Evolutionary conservation across 2,888 invertebrate genomes (phyloP).

Genomic region (Linyphia triangularis): DNA sequence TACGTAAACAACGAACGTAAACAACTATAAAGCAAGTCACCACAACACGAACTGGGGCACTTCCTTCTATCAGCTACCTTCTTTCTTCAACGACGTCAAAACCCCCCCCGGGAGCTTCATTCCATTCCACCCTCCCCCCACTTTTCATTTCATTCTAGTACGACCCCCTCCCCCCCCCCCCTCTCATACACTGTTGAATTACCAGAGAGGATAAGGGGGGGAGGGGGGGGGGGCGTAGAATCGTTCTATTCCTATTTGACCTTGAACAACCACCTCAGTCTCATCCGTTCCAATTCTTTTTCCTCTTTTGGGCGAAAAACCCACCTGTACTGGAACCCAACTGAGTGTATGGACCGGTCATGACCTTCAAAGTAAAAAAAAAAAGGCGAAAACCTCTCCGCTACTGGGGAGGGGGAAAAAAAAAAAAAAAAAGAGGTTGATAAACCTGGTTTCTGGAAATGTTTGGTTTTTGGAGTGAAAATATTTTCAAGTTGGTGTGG

Average conservation of each 20-base stretch:
- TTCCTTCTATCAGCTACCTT: too few relatives aligned
- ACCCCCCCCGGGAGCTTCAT: too few relatives aligned
- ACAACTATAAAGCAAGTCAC: not conserved
- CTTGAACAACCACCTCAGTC: not conserved
- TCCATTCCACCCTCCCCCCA: not conserved
- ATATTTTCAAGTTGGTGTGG: too few relatives aligned
- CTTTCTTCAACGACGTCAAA: too few relatives aligned
- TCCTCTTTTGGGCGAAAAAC: not conserved
- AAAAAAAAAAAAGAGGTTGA: too few relatives aligned
- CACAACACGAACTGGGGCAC: not conserved
- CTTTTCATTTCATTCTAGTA: constrained; percentile 3
- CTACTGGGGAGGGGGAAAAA: too few relatives aligned
- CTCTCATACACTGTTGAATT: not conserved
- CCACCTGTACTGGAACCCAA: too few relatives aligned
- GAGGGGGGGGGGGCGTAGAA: not conserved
- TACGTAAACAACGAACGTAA: too few relatives aligned
- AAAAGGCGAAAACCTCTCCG: not conserved
- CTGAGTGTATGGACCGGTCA: not conserved
- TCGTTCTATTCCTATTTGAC: constrained; percentile 19
- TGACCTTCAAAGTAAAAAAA: constrained; percentile 48
- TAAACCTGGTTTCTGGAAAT: too few relatives aligned
- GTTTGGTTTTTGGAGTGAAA: too few relatives aligned
- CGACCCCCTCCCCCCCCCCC: not conserved
- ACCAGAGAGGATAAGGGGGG: not conserved
- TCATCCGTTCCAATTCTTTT: constrained; percentile 28